Percentiles rank a stretch among this genome's conserved stretches.
These are phyloP conservation scores for Varecia variegata DNA, from an alignment of 2,797 vertebrate genomes.

Conservation along the genomic window DNA sequence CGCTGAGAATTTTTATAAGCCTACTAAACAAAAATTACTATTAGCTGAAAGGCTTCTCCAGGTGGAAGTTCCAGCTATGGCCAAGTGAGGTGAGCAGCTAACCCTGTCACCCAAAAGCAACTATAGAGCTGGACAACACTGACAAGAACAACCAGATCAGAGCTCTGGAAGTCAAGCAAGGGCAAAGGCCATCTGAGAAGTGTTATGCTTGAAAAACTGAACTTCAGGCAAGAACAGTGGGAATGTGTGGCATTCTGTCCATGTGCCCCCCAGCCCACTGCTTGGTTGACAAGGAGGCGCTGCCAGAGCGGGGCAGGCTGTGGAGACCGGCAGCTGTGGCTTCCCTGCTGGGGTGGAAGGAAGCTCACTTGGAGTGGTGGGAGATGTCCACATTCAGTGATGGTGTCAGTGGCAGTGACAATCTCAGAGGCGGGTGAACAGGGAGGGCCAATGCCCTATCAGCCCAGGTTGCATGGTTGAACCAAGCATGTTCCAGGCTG, in stretches of 20 bases:
- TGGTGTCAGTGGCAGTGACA: neutral
- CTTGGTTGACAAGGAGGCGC: accelerated
- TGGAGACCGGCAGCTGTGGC: neutral
- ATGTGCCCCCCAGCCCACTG: accelerated
- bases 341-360: neutral
- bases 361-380: neutral
- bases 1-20: neutral
- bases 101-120: neutral
- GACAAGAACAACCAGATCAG: neutral
- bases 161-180: neutral
- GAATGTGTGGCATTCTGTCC: neutral
- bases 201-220: neutral
- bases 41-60: neutral
- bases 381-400: neutral
- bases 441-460: neutral
- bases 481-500: neutral
- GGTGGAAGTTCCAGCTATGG: neutral
- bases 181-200: neutral
- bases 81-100: neutral
- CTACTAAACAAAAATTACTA: neutral
- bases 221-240: neutral
- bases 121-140: neutral
- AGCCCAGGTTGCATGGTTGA: neutral
- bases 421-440: neutral
- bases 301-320: neutral